Base-by-base conservation (phyloP, 2,888 invertebrate species). In the Augochlorella aurata region DNA sequence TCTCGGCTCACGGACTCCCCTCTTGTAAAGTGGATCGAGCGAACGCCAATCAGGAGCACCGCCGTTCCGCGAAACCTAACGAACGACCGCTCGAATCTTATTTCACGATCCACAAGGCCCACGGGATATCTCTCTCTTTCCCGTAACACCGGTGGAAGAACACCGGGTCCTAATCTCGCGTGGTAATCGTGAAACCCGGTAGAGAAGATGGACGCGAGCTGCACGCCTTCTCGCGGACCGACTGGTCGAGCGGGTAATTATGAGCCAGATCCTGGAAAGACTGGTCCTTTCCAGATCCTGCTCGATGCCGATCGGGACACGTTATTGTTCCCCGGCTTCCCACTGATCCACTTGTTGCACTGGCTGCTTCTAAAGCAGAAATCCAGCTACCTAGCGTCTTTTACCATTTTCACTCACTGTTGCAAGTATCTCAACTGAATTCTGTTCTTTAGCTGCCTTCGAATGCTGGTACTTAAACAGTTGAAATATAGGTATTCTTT, bases 21-120 rank as follows among this genome's bases (percentile, higher is more conserved):
- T 67, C 83, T 76, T 81, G 88, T 83, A 88, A 88, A 84, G 78
- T 88, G 71, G 80, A 86, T 84, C 82, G 82, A 73, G 65, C 76
- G 63, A 21, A 67, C 74, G 81, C 77, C 87, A 87, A 87, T 87
- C 87, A 81, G 81, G 68, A 75, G 78, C 81, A 67, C 79, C 24
- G n/a, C 65, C 71, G 70, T 69, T 68, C 63, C 54, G 29, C 49
- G 44, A 14, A 29, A 74, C 58, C 69, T 78, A 77, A 83, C 73
- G 73, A 78, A 76, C 80, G 70, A 63, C 74, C 70, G 38, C 45
- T 81, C 66, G 38, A 63, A 68, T 74, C 79, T 73, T 52, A 58
- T 66, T 77, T 61, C 61, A 38, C 76, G 68, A 66, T 77, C 67
- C 68, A 44, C 47, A 24, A 52, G 65, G 58, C 21, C 21, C 58